These are phyloP conservation scores for Tachysurus fulvidraco DNA, from an alignment of 2,113 vertebrate species.

Conservation along the genomic window DNA sequence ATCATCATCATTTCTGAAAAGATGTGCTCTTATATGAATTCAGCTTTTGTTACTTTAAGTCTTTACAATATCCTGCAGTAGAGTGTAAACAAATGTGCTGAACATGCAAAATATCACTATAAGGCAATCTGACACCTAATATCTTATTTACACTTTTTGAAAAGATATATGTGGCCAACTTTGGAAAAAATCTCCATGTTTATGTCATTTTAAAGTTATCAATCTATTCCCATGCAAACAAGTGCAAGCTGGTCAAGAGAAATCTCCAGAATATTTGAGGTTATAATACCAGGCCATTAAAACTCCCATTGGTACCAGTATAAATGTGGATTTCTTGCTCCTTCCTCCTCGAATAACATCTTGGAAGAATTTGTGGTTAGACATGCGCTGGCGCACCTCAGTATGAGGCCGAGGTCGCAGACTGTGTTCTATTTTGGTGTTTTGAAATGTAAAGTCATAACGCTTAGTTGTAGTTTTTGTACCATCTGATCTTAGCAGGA, in stretches of 20 bases:
- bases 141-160: not conserved
- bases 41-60: not conserved
- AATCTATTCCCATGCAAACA: slow-evolving; percentile 47
- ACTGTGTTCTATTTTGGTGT: not conserved
- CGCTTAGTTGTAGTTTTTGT: not conserved
- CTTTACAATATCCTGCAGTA: not conserved
- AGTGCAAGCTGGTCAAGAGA: slow-evolving; percentile 44
- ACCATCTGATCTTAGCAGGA: not conserved
- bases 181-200: slow-evolving; percentile 22
- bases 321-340: not conserved
- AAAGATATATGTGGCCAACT: not conserved
- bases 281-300: slow-evolving; percentile 17
- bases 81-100: not conserved
- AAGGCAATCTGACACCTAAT: not conserved
- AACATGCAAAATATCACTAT: not conserved
- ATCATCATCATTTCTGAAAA: not conserved
- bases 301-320: not conserved
- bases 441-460: not conserved
- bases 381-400: not conserved
- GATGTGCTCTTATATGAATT: not conserved
- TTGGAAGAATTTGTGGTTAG: not conserved
- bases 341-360: not conserved
- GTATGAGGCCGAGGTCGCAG: not conserved
- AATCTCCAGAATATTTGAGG: slow-evolving; percentile 25
- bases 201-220: slow-evolving; percentile 29